Percentiles rank a stretch among this genome's conserved stretches.
Conservation (phyloP, 2,797 vertebrate species). For the Acestrorhynchus altus region DNA sequence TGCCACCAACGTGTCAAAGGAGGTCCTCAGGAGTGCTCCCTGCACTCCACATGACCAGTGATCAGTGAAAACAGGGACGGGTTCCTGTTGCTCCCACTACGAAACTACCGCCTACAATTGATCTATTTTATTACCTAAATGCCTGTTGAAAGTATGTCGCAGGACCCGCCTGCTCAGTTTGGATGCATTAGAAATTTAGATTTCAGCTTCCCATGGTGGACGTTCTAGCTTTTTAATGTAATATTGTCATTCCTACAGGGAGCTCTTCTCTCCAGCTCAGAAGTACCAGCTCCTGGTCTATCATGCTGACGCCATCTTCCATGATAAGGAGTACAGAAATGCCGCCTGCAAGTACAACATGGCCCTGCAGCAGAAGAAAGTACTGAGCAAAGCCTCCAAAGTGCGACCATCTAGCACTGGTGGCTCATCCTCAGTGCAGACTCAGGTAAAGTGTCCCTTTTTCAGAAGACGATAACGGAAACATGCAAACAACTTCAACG, state of each 20-base stretch:
- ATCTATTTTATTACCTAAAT: too few species aligned
- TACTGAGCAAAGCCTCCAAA: conserved; percentile 97
- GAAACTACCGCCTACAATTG: too few species aligned
- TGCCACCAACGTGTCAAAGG: too few species aligned
- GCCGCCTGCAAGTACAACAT: conserved; percentile 97
- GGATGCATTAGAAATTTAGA: too few species aligned
- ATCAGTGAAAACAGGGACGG: too few species aligned
- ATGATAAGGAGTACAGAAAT: conserved; percentile 97
- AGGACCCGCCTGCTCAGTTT: too few species aligned
- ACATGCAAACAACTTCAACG: too few species aligned
- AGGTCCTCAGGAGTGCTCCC: too few species aligned
- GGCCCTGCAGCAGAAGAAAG: conserved; percentile 98
- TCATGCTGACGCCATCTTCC: conserved; percentile 96
- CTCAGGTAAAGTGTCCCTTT: conserved; percentile 80
- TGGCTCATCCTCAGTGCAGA: conserved; percentile 86
- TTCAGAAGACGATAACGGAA: not conserved
- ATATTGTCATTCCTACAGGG: conserved; percentile 75
- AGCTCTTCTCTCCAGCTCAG: conserved; percentile 94
- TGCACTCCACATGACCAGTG: too few species aligned
- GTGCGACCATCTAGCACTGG: conserved; percentile 90
- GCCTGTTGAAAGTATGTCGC: too few species aligned
- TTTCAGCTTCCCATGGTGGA: too few species aligned
- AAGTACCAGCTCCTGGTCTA: conserved; percentile 98
- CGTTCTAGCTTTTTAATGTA: not conserved
- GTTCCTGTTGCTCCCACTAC: too few species aligned